Evolutionary conservation across 92 coral and sea anemone genomes (phyloP).

Genomic region (Epizoanthus stellaris): DNA sequence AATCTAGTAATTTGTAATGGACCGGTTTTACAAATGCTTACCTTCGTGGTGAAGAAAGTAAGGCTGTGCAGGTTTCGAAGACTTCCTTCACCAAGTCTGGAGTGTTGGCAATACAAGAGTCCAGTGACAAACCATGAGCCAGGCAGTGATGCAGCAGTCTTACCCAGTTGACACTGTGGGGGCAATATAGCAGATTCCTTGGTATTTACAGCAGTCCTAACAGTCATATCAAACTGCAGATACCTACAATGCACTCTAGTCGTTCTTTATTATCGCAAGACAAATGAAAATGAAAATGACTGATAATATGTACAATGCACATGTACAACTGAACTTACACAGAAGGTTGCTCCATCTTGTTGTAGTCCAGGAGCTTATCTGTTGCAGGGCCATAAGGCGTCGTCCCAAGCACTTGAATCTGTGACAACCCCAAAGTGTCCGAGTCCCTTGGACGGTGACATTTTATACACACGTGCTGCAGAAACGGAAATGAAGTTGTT

Average conservation of each 20-base stretch:
- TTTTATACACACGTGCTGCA: slow-evolving; percentile 80
- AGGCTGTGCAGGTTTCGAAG: slow-evolving; percentile 66
- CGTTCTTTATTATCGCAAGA: too few relatives aligned
- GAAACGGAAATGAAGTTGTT: neutral
- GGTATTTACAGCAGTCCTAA: neutral
- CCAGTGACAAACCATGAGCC: slow-evolving; percentile 61
- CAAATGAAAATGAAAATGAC: too few relatives aligned
- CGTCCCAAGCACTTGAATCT: slow-evolving; percentile 88
- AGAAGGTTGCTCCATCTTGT: slow-evolving; percentile 50
- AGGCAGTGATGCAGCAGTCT: slow-evolving; percentile 90
- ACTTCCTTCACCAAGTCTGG: slow-evolving; percentile 64
- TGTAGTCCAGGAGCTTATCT: slow-evolving; percentile 43
- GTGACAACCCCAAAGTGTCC: slow-evolving; percentile 87
- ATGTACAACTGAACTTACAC: slow-evolving; percentile 13
- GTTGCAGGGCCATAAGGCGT: slow-evolving; percentile 77
- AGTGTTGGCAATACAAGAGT: slow-evolving; percentile 39
- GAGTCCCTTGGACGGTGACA: slow-evolving; percentile 99
- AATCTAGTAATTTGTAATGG: too few relatives aligned
- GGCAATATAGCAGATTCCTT: neutral
- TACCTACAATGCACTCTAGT: neutral
- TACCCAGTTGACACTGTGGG: slow-evolving; percentile 86
- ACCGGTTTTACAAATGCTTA: neutral
- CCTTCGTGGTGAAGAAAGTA: slow-evolving; percentile 76
- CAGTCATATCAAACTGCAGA: neutral
- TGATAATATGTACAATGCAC: neutral